These are phyloP conservation scores for Epinotia demarniana DNA, from an alignment of 2,888 invertebrate species.

Conservation along the genomic window DNA sequence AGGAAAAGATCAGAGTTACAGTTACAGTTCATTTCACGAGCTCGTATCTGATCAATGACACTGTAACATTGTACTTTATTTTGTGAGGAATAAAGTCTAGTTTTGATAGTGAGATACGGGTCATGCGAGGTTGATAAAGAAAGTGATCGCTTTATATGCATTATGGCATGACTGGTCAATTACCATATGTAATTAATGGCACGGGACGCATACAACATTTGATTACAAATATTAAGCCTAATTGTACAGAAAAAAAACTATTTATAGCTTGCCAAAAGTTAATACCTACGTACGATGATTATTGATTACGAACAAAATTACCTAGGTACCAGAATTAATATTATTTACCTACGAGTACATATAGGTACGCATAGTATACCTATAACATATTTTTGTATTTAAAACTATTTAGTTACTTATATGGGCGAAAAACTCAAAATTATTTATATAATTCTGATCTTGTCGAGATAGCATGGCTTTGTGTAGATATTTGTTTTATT, in stretches of 20 bases:
- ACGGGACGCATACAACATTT: background rate
- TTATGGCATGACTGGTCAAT: constrained; percentile 31
- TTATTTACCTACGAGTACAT: too few relatives aligned
- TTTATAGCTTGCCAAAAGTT: too few relatives aligned
- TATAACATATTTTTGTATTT: too few relatives aligned
- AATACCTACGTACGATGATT: background rate
- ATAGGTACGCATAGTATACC: too few relatives aligned
- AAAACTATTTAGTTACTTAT: too few relatives aligned
- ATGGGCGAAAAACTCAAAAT: too few relatives aligned
- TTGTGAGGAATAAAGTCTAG: background rate
- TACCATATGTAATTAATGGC: constrained; percentile 10
- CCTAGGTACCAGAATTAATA: background rate
- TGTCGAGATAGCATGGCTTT: too few relatives aligned
- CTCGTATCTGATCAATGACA: background rate
- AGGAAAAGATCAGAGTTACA: constrained; percentile 31
- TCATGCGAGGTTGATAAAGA: background rate
- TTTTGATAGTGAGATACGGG: background rate
- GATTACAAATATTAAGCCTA: too few relatives aligned
- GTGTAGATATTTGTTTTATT: too few relatives aligned
- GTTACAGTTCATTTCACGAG: background rate
- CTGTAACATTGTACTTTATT: background rate
- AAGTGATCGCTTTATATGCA: constrained; percentile 14
- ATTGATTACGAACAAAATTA: background rate
- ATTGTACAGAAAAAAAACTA: too few relatives aligned
- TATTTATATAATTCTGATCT: too few relatives aligned